Evolutionary conservation across 2,113 vertebrate genomes (phyloP), one percentile per base, ranked within the genome.

Genomic region (Passerina amoena): DNA sequence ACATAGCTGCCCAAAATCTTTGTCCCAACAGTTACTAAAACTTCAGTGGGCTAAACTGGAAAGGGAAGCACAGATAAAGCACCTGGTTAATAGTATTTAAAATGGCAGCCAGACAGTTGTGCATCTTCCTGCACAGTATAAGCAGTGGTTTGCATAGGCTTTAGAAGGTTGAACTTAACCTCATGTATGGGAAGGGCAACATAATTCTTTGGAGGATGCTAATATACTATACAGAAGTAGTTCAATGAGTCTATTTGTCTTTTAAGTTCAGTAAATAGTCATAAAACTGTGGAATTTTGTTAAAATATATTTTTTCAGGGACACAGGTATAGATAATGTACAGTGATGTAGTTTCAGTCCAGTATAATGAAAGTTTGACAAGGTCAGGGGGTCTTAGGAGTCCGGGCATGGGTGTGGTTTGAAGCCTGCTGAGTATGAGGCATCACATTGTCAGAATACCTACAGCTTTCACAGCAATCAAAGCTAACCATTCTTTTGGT

Each of bases 321-420:
- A 25, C 14, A 19, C 0, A 0, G 80, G 31, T 56, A 24, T 31
- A 86, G n/a, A 22, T 31, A 33, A 8, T 16, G 14, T 64, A 35
- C 30, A 42, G 15, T 72, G 78, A 45, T 60, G 14, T 4, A n/a
- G 44, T 31, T 65, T 35, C 38, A 69, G 45, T 15, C 1, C 1
- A 70, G 14, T 44, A 35, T 64, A 71, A 59, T 64, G 27, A 44
- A 47, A 7, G 14, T 50, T 77, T 65, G 23, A 19, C 60, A 57
- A 53, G 10, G 30, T n/a, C 15, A 40, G 10, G 22, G 31, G 17
- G 28, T 57, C 31, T 37, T 37, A n/a, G 42, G 76, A 80, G 64
- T 38, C 50, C 53, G 73, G 35, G 23, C 45, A 48, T 42, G 78
- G 42, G 30, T 77, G 20, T 72, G 44, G 12, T 78, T 68, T 65